A percentile compares a stretch with the other conserved stretches of the same genome.
Conservation (phyloP, 2,113 vertebrate species). For the Tetrao urogallus region DNA sequence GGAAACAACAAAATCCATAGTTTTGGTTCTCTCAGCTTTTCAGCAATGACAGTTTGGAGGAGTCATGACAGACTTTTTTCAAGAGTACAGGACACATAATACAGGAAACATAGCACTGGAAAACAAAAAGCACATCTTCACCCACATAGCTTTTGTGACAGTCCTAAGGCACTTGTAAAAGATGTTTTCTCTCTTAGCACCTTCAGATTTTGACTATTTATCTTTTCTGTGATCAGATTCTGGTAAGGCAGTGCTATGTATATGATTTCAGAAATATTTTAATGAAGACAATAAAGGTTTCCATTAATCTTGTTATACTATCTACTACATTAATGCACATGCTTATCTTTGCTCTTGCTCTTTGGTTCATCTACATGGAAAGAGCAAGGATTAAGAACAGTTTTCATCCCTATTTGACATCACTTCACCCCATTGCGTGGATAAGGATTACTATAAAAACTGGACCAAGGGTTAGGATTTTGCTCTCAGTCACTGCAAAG, state of each 20-base stretch:
- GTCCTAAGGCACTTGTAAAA: background rate
- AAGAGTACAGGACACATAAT: background rate
- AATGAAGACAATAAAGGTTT: background rate
- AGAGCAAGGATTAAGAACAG: background rate
- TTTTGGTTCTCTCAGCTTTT: background rate
- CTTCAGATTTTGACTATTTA: background rate
- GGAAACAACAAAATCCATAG: background rate
- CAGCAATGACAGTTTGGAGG: background rate
- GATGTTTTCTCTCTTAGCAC: background rate
- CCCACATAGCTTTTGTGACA: background rate
- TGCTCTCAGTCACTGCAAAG: background rate
- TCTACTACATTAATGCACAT: background rate
- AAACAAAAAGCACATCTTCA: background rate
- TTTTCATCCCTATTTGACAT: background rate
- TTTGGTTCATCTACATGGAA: background rate
- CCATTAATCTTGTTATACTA: background rate
- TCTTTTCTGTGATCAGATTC: background rate
- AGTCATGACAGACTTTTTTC: background rate
- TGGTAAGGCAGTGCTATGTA: background rate
- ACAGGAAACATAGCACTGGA: background rate
- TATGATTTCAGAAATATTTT: background rate
- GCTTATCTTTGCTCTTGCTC: background rate
- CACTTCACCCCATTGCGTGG: background rate
- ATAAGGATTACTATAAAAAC: background rate
- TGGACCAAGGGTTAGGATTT: background rate